A percentile compares a stretch with the other conserved stretches of the same genome.
Evolutionary conservation across 2,113 vertebrate species (phyloP).

Genomic region (Xiphophorus hellerii): DNA sequence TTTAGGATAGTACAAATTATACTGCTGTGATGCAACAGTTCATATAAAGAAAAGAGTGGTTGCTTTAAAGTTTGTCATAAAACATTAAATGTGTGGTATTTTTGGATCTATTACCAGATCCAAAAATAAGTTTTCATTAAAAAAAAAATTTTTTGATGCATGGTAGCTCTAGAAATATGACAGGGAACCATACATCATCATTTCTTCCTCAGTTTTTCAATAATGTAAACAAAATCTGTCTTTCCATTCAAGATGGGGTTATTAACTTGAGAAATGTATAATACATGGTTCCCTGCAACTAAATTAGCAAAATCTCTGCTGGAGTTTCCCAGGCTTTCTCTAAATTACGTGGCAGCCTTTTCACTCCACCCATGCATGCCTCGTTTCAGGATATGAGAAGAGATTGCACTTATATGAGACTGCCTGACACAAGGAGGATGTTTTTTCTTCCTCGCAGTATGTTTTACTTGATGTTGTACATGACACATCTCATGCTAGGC

Average conservation of each 20-base stretch:
- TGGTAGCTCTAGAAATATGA: neutral
- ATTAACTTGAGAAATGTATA: neutral
- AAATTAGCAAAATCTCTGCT: constrained; percentile 8
- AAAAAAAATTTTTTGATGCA: neutral
- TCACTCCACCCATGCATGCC: constrained; percentile 19
- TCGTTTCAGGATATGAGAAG: constrained; percentile 39
- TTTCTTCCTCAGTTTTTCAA: constrained; percentile 1
- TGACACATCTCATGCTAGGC: neutral
- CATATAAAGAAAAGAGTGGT: too few relatives aligned
- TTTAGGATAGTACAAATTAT: too few relatives aligned
- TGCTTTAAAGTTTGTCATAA: too few relatives aligned
- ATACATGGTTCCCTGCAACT: neutral
- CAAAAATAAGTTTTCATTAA: neutral
- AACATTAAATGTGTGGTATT: neutral
- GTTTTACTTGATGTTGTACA: neutral
- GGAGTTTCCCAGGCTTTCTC: constrained; percentile 20
- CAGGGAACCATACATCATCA: neutral
- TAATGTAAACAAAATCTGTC: neutral
- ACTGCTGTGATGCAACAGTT: too few relatives aligned
- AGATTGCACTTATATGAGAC: neutral
- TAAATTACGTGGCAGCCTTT: constrained; percentile 20
- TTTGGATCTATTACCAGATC: neutral
- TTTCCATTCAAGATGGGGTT: neutral
- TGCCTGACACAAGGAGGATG: constrained; percentile 1
- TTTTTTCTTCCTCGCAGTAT: neutral